Evolutionary conservation across 1,140 invertebrate genomes (phyloP).

Genomic region (Bombus superbus): DNA sequence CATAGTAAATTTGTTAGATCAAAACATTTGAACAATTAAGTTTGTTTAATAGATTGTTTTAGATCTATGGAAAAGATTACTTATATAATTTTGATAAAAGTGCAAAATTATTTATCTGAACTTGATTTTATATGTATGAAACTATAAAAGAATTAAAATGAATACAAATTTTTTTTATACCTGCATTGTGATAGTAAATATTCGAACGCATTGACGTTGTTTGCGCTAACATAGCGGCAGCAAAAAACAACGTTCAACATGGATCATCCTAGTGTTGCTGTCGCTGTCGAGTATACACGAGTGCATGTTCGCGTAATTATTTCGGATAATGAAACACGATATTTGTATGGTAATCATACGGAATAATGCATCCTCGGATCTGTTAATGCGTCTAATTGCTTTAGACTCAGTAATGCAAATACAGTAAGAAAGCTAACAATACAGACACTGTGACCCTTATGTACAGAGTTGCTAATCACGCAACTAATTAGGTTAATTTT

Average conservation of each 20-base stretch:
- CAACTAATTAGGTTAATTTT: slow-evolving; percentile 62
- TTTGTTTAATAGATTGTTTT: too few relatives aligned
- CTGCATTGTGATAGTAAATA: neutral
- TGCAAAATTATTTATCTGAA: too few relatives aligned
- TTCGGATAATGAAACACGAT: slow-evolving; percentile 13
- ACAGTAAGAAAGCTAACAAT: slow-evolving; percentile 43
- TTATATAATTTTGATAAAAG: too few relatives aligned
- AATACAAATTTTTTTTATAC: neutral
- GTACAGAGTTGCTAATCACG: slow-evolving; percentile 43
- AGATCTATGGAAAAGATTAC: too few relatives aligned
- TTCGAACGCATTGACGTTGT: neutral
- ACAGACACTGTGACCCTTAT: neutral
- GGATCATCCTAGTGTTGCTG: neutral
- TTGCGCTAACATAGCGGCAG: neutral
- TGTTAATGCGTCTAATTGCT: slow-evolving; percentile 39
- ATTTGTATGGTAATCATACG: neutral
- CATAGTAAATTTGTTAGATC: too few relatives aligned
- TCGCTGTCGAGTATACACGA: neutral
- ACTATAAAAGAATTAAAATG: too few relatives aligned
- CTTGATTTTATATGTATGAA: too few relatives aligned
- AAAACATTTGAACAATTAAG: too few relatives aligned
- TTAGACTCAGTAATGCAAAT: neutral
- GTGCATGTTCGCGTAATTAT: slow-evolving; percentile 14
- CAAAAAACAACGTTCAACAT: neutral
- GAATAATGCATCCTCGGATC: neutral